Conservation (phyloP, 2,113 vertebrate genomes). For the Prionailurus bengalensis region DNA sequence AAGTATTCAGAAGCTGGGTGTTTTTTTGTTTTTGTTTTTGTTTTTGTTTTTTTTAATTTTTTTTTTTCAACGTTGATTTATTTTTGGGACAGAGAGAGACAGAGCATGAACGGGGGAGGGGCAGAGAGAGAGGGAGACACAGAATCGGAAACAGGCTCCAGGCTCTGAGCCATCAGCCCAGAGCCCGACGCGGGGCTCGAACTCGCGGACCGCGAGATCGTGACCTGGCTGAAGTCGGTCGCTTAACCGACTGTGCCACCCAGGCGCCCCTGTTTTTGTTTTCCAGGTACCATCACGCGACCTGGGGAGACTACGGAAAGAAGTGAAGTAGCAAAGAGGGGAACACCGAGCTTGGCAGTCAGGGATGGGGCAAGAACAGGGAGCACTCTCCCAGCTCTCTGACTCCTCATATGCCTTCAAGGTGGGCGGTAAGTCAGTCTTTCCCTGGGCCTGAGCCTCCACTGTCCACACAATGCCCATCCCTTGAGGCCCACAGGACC, state of each 20-base stretch:
- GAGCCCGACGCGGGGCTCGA: too few species aligned
- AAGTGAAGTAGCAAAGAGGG: not conserved
- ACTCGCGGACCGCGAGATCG: too few species aligned
- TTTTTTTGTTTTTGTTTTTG: not conserved
- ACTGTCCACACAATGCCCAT: not conserved
- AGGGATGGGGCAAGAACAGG: rapidly evolving
- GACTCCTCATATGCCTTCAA: rapidly evolving
- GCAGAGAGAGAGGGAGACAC: too few species aligned
- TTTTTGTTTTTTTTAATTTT: not conserved
- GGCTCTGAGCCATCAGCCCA: too few species aligned
- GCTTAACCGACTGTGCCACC: too few species aligned
- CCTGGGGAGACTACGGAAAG: not conserved
- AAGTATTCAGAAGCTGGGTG: not conserved
- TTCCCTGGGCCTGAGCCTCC: not conserved
- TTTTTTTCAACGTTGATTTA: too few species aligned
- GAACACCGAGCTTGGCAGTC: not conserved
- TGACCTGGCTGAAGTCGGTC: too few species aligned
- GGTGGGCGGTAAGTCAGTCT: not conserved
- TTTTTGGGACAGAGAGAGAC: too few species aligned
- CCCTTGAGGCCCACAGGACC: not conserved
- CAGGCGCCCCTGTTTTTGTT: not conserved
- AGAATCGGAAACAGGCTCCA: too few species aligned
- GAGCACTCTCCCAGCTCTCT: rapidly evolving
- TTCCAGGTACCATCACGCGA: not conserved
- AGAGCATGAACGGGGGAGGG: too few species aligned